Conservation (phyloP, 2,113 vertebrate species). For the Motacilla tschutschensis region DNA sequence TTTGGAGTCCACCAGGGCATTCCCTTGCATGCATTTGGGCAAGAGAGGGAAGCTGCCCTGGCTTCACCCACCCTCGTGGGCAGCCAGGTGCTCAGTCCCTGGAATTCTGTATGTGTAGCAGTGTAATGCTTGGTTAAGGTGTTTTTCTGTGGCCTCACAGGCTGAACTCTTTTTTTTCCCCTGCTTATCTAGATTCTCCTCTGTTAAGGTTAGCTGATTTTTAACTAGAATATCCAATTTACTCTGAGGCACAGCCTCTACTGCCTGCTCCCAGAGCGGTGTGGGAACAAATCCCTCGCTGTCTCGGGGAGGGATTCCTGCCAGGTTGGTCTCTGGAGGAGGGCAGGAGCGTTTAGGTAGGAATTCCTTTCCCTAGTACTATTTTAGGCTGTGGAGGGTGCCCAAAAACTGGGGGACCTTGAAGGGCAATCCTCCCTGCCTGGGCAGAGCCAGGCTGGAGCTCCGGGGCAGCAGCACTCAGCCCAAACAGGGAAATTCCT, state of each 20-base stretch:
- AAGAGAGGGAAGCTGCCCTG: background rate
- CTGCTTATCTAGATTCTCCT: background rate
- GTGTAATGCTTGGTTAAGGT: background rate
- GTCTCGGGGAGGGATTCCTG: background rate
- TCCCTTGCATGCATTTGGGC: accelerated
- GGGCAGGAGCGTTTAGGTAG: background rate
- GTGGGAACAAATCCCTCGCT: background rate
- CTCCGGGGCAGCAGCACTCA: background rate
- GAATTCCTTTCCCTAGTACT: background rate
- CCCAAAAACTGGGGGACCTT: background rate
- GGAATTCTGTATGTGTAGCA: background rate
- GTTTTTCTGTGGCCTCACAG: background rate
- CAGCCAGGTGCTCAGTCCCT: background rate
- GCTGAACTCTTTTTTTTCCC: background rate
- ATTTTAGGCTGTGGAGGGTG: background rate
- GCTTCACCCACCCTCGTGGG: background rate
- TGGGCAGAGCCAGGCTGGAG: background rate
- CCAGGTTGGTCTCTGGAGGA: background rate
- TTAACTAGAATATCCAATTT: background rate
- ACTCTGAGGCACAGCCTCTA: background rate
- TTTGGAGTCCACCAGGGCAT: background rate
- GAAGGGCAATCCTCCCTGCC: background rate
- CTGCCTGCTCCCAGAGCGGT: accelerated
- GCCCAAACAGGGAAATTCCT: background rate
- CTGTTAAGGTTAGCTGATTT: background rate